phyloP scores from a whole-genome alignment of 2,113 vertebrate genomes.

The Piprites chloris region DNA sequence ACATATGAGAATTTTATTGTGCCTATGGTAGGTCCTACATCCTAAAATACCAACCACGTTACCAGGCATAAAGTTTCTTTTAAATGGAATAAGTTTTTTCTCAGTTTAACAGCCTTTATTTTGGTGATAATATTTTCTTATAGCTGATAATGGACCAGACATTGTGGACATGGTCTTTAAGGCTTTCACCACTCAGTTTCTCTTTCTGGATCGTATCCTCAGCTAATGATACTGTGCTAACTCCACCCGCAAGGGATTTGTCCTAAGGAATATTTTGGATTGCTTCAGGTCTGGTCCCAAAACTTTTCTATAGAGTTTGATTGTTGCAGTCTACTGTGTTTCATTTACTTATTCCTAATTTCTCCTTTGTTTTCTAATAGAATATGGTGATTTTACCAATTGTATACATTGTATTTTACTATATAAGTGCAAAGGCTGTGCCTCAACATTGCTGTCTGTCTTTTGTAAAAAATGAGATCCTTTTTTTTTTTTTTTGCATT shows the following conservation, averaged over 20 bases:
- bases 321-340: background rate
- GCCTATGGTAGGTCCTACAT: constrained; percentile 45
- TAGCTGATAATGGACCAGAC: constrained; percentile 12
- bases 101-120: constrained; percentile 21
- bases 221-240: background rate
- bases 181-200: background rate
- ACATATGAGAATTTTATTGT: constrained; percentile 78
- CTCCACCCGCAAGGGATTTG: background rate
- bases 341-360: background rate
- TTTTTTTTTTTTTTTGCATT: background rate
- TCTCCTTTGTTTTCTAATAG: background rate
- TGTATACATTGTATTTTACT: background rate
- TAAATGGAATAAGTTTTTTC: constrained; percentile 14
- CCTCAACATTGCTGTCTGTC: background rate
- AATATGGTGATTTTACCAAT: background rate
- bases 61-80: constrained; percentile 38
- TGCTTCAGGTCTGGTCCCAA: background rate
- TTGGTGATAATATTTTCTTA: constrained; percentile 12
- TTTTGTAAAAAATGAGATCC: background rate
- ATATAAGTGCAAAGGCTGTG: background rate
- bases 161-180: background rate
- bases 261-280: background rate
- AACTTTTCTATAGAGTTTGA: background rate
- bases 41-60: constrained; percentile 20
- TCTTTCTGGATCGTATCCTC: background rate